A percentile compares a stretch with the other conserved stretches of the same genome.
Evolutionary conservation across 1,140 invertebrate genomes (phyloP).

Genomic region (Anastatus disparis): DNA sequence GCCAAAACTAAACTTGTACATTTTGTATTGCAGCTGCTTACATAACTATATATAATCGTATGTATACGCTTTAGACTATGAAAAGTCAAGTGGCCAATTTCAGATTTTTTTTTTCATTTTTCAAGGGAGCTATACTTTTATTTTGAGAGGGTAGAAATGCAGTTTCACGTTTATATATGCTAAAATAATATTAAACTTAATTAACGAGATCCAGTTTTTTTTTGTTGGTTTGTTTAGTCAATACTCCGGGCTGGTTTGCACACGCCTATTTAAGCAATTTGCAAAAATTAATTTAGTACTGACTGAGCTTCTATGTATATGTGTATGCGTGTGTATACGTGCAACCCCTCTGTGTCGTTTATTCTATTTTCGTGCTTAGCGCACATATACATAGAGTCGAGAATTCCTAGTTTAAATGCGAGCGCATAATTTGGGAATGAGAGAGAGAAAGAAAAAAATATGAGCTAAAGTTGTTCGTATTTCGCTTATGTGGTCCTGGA

Average conservation of each 20-base stretch:
- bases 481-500: not conserved
- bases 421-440: not conserved
- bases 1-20: too few relatives aligned
- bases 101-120: too few relatives aligned
- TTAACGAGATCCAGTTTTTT: conserved; percentile 7
- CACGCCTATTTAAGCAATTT: conserved; percentile 15
- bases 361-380: not conserved
- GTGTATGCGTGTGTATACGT: too few relatives aligned
- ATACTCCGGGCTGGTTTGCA: not conserved
- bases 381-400: not conserved
- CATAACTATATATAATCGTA: too few relatives aligned
- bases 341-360: too few relatives aligned
- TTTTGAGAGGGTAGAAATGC: too few relatives aligned
- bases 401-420: not conserved
- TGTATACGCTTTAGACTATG: too few relatives aligned
- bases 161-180: not conserved
- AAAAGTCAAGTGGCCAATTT: too few relatives aligned
- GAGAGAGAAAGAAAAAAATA: too few relatives aligned
- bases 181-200: conserved; percentile 8
- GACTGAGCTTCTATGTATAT: too few relatives aligned
- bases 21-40: too few relatives aligned
- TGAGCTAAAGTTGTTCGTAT: not conserved
- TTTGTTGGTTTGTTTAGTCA: conserved; percentile 12
- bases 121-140: too few relatives aligned
- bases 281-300: conserved; percentile 26